Conservation (phyloP, 2,888 invertebrate genomes). For the Hirtodrosophila duncani region DNA sequence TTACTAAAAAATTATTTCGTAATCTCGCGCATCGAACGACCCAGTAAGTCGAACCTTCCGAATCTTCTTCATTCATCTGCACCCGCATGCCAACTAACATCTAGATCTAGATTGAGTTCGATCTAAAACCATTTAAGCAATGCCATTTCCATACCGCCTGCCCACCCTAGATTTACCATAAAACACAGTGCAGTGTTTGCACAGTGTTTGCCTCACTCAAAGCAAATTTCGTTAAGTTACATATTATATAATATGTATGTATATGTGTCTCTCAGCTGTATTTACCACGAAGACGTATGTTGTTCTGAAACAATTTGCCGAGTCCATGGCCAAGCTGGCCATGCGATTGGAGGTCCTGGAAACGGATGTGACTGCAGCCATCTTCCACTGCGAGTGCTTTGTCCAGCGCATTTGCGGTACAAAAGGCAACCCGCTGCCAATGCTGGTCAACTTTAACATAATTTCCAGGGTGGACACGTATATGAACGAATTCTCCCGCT, state of each 20-base stretch:
- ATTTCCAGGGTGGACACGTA: slow-evolving; percentile 70
- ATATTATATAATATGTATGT: not conserved
- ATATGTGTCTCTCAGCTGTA: slow-evolving; percentile 54
- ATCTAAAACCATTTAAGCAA: no score
- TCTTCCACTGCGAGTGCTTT: slow-evolving; percentile 74
- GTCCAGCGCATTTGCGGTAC: slow-evolving; percentile 66
- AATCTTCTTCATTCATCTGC: no score
- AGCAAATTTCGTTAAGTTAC: slow-evolving; percentile 16
- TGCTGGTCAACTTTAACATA: slow-evolving; percentile 47
- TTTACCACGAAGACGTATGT: slow-evolving; percentile 72
- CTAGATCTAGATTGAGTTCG: no score
- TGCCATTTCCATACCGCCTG: no score
- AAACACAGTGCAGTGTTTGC: no score
- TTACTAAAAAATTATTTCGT: slow-evolving; percentile 79
- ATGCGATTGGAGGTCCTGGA: slow-evolving; percentile 68
- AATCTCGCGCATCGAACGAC: slow-evolving; percentile 75
- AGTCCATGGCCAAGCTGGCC: slow-evolving; percentile 76
- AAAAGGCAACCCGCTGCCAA: slow-evolving; percentile 61
- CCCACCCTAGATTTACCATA: no score
- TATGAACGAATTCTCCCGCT: slow-evolving; percentile 66
- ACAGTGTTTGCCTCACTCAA: no score
- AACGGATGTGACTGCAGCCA: slow-evolving; percentile 72
- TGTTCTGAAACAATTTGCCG: slow-evolving; percentile 73
- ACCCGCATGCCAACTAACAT: no score
- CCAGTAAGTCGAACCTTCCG: slow-evolving; percentile 61